A percentile compares a stretch with the other conserved stretches of the same genome.
Evolutionary conservation across 2,113 vertebrate species (phyloP).

Genomic region (Crotalus helleri): DNA sequence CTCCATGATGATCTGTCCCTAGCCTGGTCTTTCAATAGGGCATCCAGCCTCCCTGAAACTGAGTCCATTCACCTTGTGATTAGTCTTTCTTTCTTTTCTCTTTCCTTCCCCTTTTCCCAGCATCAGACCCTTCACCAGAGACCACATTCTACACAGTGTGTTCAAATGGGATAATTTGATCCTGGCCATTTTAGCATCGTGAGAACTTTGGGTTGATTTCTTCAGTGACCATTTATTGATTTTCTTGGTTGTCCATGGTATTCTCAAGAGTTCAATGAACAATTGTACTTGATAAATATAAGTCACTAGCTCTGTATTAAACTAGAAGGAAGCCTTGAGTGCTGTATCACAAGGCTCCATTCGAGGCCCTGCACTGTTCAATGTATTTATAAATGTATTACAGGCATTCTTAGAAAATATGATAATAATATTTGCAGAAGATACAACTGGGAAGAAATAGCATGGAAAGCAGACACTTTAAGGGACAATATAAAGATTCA

Average conservation of each 20-base stretch:
- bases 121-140: neutral
- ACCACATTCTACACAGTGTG: neutral
- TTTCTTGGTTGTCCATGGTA: neutral
- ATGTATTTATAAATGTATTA: neutral
- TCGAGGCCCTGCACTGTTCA: neutral
- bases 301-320: neutral
- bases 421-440: neutral
- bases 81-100: neutral
- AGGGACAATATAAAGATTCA: neutral
- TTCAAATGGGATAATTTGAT: neutral
- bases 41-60: neutral
- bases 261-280: neutral
- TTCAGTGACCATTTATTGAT: neutral
- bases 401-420: neutral
- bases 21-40: neutral
- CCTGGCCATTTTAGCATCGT: neutral
- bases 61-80: neutral
- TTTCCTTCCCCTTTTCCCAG: neutral
- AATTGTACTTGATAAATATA: neutral
- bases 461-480: neutral
- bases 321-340: neutral
- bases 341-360: neutral
- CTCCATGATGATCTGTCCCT: neutral
- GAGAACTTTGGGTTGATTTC: neutral
- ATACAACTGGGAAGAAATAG: neutral